Conservation (phyloP, 1,140 invertebrate genomes). For the Aplysia californica region DNA sequence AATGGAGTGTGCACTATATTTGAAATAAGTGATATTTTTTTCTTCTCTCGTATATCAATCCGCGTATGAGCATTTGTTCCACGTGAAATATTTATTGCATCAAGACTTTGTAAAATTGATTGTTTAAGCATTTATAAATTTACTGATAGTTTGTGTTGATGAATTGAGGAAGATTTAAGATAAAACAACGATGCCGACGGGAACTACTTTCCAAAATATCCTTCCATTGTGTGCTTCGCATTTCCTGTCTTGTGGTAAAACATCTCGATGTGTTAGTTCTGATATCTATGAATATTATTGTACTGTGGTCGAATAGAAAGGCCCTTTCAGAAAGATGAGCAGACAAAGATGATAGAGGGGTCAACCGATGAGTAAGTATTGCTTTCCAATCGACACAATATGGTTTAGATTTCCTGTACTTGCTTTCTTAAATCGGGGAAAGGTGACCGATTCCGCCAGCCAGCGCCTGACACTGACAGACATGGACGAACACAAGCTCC, state of each 20-base stretch:
- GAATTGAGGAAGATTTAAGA: too few relatives aligned
- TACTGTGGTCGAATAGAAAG: conserved; percentile 20
- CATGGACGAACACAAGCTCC: conserved; percentile 14
- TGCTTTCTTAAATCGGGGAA: conserved; percentile 11
- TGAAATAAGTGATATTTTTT: conserved; percentile 9
- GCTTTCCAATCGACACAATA: background rate
- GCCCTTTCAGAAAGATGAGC: conserved; percentile 17
- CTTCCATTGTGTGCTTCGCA: conserved; percentile 31
- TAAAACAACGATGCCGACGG: too few relatives aligned
- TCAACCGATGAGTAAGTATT: conserved; percentile 28
- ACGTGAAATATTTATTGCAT: too few relatives aligned
- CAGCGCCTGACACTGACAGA: background rate
- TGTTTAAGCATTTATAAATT: too few relatives aligned
- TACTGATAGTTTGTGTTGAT: too few relatives aligned
- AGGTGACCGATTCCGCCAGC: conserved; percentile 19
- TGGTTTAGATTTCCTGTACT: background rate
- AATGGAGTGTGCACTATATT: conserved; percentile 16
- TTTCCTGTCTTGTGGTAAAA: conserved; percentile 30
- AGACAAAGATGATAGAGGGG: conserved; percentile 30
- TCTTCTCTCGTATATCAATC: conserved; percentile 10
- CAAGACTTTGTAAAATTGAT: too few relatives aligned
- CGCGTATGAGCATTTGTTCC: too few relatives aligned
- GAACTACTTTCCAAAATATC: background rate
- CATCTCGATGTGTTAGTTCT: background rate
- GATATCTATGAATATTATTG: conserved; percentile 4